Base-by-base conservation (phyloP, 2,113 vertebrate species). In the Ctenodactylus gundi region DNA sequence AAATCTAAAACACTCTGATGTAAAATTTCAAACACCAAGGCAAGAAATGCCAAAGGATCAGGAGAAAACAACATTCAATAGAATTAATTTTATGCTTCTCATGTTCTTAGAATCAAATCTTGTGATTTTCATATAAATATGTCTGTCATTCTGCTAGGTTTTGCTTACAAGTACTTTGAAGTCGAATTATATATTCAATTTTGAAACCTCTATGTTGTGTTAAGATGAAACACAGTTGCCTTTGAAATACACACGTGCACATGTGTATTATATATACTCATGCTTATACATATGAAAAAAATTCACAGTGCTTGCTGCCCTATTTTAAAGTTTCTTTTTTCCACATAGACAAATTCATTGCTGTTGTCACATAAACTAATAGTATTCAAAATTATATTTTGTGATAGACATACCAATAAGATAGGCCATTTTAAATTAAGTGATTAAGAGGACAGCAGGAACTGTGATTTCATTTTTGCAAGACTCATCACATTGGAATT, bases 161-260 rank as follows among this genome's bases (percentile, higher is more conserved):
- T 55, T 96, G 36, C 44, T 76, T 67, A 14, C 10, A 68, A n/a
- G 49, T 86, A 27, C 70, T 96, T 93, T 97, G 89, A 93, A 95
- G 78, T 96, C 36, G 81, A 55, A 83, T 91, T 97, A 93, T 41
- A 13, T 80, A 89, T 96, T 92, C 70, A 68, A 81, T 80, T 77
- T 87, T 93, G 75, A 92, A 93, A 91, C 3, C 4, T 23, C 18
- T 88, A 1, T 88, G 39, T 78, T 76, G 8, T 76, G 14, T 91
- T 75, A 65, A 95, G 51, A 86, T 92, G 34, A 95, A 90, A 73
- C n/a, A n/a, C 39, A 77, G 57, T 13, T 78, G 58, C 34, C 46
- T 94, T 83, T 92, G 31, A 92, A 49, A 11, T 18, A 4, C 31
- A n/a, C 23, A 15, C 15, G 3, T 5, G 17, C 44, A 31, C 29